phyloP scores from a whole-genome alignment of 2,888 invertebrate genomes.

The Stenurella melanura region DNA sequence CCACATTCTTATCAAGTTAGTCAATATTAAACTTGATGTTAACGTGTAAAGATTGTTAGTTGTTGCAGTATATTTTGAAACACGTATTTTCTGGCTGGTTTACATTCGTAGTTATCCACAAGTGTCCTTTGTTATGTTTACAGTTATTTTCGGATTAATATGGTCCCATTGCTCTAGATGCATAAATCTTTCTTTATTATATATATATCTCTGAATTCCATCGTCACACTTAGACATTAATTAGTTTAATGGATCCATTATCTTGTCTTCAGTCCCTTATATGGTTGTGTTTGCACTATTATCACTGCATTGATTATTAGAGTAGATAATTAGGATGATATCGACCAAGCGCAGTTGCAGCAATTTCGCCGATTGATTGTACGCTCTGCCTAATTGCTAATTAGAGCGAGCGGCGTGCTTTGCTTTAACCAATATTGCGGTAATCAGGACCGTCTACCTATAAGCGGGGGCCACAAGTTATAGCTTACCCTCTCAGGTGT shows the following conservation, averaged over 20 bases:
- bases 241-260: conserved; percentile 40
- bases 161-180: neutral
- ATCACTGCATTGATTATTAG: conserved; percentile 41
- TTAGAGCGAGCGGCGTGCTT: neutral
- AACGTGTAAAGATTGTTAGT: too few relatives aligned
- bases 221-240: conserved; percentile 25
- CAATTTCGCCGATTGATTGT: conserved; percentile 15
- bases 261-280: conserved; percentile 18
- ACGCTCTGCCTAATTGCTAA: conserved; percentile 10
- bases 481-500: neutral
- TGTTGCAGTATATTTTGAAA: too few relatives aligned
- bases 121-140: too few relatives aligned
- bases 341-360: conserved; percentile 37
- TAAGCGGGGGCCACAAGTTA: neutral
- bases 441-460: neutral
- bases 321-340: conserved; percentile 42
- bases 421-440: neutral
- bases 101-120: too few relatives aligned
- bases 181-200: conserved; percentile 20
- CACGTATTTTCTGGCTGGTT: too few relatives aligned
- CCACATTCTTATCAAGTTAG: too few relatives aligned
- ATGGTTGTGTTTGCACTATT: conserved; percentile 37
- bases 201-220: conserved; percentile 9
- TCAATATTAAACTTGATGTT: too few relatives aligned
- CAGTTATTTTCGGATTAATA: neutral